Conservation (phyloP, 2,888 invertebrate species). For the Mythimna lalbum region DNA sequence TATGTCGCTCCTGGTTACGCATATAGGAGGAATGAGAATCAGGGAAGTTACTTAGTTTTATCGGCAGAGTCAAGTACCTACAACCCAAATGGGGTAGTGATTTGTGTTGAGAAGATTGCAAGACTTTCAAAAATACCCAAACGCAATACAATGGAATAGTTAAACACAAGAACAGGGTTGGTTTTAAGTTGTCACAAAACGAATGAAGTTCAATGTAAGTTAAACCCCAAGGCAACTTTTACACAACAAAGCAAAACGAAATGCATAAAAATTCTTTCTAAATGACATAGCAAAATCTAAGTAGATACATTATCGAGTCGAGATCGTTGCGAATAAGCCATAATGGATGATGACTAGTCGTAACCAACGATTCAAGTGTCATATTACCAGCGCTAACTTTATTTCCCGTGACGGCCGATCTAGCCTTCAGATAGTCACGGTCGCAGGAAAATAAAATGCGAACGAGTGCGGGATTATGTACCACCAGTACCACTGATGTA, state of each 20-base stretch:
- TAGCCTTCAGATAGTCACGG: conserved; percentile 70
- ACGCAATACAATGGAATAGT: background rate
- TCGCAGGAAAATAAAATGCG: conserved; percentile 65
- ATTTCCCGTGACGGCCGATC: conserved; percentile 71
- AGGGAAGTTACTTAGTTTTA: background rate
- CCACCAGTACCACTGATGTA: conserved; percentile 20
- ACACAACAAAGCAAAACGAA: conserved; percentile 52
- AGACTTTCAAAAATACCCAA: background rate
- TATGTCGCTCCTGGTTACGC: conserved; percentile 1
- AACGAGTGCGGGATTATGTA: conserved; percentile 40
- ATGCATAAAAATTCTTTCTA: conserved; percentile 61
- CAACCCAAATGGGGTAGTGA: too few species aligned
- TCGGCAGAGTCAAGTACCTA: background rate
- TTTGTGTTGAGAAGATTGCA: background rate
- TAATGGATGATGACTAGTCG: conserved; percentile 79
- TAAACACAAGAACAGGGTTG: background rate
- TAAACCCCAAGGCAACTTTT: conserved; percentile 16
- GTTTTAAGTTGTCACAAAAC: background rate
- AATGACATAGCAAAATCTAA: conserved; percentile 72
- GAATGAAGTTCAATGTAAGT: conserved; percentile 35
- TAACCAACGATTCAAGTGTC: conserved; percentile 70
- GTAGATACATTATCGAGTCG: conserved; percentile 68
- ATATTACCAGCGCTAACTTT: conserved; percentile 75
- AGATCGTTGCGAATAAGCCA: conserved; percentile 73
- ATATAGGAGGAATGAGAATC: background rate